Percentiles rank a stretch among this genome's conserved stretches.
Conservation (phyloP, 2,113 vertebrate genomes). For the Ardeotis arabs region DNA sequence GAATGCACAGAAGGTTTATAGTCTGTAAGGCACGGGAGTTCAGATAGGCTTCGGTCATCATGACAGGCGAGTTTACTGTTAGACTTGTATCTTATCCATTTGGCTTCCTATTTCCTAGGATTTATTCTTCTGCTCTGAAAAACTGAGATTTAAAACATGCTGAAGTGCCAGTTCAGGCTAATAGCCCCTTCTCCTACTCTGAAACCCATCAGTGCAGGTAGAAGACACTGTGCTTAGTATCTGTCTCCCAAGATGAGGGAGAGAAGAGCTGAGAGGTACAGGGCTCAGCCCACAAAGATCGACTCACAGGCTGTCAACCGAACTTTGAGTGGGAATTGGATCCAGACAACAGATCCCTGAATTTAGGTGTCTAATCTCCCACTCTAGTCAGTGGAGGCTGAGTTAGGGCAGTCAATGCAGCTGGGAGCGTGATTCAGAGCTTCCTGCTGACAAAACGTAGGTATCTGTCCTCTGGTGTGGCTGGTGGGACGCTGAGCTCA, state of each 20-base stretch:
- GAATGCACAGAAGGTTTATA: background rate
- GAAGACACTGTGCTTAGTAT: background rate
- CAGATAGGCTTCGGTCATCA: background rate
- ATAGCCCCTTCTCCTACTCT: background rate
- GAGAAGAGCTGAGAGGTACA: background rate
- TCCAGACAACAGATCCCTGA: background rate
- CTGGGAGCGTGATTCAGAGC: background rate
- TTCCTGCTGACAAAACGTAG: background rate
- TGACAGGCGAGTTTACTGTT: background rate
- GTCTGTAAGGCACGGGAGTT: background rate
- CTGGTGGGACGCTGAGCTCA: background rate
- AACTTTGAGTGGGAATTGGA: background rate
- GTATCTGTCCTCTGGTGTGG: background rate
- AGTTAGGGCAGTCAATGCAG: background rate
- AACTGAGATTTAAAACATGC: background rate
- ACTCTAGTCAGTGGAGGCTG: background rate
- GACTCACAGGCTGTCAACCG: background rate
- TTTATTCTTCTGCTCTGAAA: background rate
- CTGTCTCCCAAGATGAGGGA: background rate
- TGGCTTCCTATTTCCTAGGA: background rate
- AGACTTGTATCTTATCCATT: background rate
- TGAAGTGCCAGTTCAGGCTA: background rate
- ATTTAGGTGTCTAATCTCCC: background rate
- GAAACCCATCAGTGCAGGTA: background rate
- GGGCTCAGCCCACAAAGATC: background rate